These are phyloP conservation scores for Drosophila nr. fundita DNA, from an alignment of 2,888 invertebrate species.

Conservation along the genomic window DNA sequence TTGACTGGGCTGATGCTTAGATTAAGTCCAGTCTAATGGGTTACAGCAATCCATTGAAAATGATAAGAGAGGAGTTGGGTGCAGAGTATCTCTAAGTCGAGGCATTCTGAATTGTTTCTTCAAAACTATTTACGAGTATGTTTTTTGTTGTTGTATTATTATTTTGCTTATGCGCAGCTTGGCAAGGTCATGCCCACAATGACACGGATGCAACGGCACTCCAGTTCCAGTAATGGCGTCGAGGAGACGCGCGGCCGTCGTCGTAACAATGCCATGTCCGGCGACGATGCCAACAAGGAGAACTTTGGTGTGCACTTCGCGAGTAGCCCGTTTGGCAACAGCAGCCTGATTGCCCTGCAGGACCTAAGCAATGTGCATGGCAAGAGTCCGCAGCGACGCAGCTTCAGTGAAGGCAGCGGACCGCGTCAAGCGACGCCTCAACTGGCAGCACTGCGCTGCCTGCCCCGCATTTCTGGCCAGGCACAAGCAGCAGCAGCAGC, in stretches of 20 bases:
- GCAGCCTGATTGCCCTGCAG: constrained; percentile 80
- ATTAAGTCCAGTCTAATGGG: background rate
- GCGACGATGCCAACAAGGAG: constrained; percentile 82
- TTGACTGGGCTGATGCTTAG: background rate
- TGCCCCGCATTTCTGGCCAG: constrained; percentile 45
- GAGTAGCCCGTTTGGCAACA: constrained; percentile 81
- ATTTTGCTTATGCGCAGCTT: background rate
- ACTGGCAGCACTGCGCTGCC: constrained; percentile 57
- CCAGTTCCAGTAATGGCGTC: constrained; percentile 72
- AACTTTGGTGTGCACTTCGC: constrained; percentile 82
- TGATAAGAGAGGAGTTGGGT: background rate
- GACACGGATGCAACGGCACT: constrained; percentile 82
- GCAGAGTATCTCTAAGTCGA: background rate
- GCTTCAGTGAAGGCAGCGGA: constrained; percentile 71
- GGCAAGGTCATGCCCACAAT: constrained; percentile 81
- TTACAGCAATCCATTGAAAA: background rate
- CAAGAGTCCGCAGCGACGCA: constrained; percentile 79
- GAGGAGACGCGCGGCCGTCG: constrained; percentile 63
- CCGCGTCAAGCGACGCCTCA: constrained; percentile 62
- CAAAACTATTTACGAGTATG: background rate
- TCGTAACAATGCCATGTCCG: constrained; percentile 56
- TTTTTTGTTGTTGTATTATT: background rate
- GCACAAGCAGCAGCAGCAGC: background rate
- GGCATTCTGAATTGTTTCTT: background rate
- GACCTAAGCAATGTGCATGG: constrained; percentile 83